Conservation (phyloP, 2,113 vertebrate species). For the Pipa parva region DNA sequence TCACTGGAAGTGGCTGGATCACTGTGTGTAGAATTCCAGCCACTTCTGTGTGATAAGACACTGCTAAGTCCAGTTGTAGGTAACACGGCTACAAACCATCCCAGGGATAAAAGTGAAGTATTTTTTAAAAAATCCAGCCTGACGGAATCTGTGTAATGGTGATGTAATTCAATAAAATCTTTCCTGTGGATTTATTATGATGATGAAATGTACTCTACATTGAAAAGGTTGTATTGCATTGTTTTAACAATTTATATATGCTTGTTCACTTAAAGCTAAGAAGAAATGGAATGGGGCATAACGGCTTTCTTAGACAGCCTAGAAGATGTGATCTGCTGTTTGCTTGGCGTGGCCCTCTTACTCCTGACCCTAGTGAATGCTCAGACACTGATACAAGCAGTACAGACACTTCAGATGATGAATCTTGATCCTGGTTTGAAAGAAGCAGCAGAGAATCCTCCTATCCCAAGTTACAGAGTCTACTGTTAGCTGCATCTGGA, state of each 20-base stretch:
- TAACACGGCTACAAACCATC: too few species aligned
- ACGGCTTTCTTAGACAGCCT: slow-evolving; percentile 81
- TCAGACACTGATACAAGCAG: slow-evolving; percentile 94
- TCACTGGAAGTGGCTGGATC: too few species aligned
- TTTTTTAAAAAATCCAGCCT: too few species aligned
- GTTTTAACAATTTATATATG: background rate
- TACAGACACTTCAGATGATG: slow-evolving; percentile 91
- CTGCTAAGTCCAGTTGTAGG: too few species aligned
- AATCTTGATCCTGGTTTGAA: slow-evolving; percentile 75
- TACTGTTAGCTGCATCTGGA: slow-evolving; percentile 54
- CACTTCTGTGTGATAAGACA: too few species aligned
- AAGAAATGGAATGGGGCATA: slow-evolving; percentile 87
- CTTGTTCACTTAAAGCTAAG: slow-evolving; percentile 71
- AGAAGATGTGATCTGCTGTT: slow-evolving; percentile 79
- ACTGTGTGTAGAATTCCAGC: too few species aligned
- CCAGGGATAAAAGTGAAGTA: too few species aligned
- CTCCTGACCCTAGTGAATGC: slow-evolving; percentile 79
- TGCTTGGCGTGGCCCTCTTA: slow-evolving; percentile 89
- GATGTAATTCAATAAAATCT: too few species aligned
- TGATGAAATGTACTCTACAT: too few species aligned
- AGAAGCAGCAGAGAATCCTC: slow-evolving; percentile 6
- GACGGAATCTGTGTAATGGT: too few species aligned
- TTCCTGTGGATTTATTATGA: too few species aligned
- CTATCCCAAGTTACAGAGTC: slow-evolving; percentile 62
- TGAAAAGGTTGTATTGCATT: too few species aligned